Evolutionary conservation across 2,113 vertebrate species (phyloP), one percentile per base, ranked within the genome.

Genomic region (Callorhinus ursinus): DNA sequence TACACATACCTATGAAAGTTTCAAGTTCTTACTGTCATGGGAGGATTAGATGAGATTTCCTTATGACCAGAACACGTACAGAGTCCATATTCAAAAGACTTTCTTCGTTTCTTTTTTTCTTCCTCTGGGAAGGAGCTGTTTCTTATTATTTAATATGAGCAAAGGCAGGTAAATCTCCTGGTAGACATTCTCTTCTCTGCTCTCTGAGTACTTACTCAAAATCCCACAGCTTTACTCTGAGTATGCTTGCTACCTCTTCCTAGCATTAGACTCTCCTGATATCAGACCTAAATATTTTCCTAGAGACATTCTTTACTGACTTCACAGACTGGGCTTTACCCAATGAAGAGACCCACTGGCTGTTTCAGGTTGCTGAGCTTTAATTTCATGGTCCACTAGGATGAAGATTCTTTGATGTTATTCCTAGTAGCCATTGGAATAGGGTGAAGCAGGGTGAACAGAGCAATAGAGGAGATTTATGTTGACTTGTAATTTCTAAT

Each of bases 321-420:
- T 96, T 83, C 67, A 96, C 84, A 96, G 81, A 96, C 80, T 65
- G 65, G 77, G 19, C 26, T 22, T 86, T 95, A 85, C 14, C 49
- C 88, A 81, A 21, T 31, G 74, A 92, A 95, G 81, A 96, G 91
- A 67, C 67, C 13, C 55, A 83, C 76, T 96, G 53, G 53, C 90
- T 98, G 97, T 96, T 96, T 97, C 96, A 97, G 65, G 95, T 96
- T 98, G 71, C 85, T 96, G 96, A 98, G 88, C 84, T 98, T 98
- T 98, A 98, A 98, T 98, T 98, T 98, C 97, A 97, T 97, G 97
- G 96, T 97, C 92, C 39, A 93, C 90, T 96, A 93, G 94, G 84
- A 97, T 97, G 76, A 94, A 97, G 90, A 93, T 94, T 96, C 88
- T 91, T 97, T 94, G 87, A 96, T 96, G 87, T 97, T 98, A 96